phyloP scores from a whole-genome alignment of 2,113 vertebrate genomes.

The Laterallus jamaicensis region DNA sequence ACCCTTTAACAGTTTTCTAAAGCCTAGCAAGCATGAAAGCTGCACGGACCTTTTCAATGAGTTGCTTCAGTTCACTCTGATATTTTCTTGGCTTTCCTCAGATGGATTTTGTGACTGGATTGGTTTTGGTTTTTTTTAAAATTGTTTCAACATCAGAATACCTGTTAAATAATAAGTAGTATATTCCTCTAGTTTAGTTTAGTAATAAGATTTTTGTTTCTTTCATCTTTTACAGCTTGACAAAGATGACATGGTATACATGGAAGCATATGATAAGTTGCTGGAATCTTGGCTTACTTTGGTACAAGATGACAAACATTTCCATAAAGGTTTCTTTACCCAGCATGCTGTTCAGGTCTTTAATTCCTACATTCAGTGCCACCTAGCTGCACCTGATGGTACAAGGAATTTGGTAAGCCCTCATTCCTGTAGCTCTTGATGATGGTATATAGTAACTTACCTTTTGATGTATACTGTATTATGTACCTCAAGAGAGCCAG shows the following conservation, averaged over 20 bases:
- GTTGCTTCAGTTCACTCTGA: neutral
- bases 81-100: neutral
- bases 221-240: constrained; percentile 82
- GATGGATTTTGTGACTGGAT: neutral
- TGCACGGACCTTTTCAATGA: neutral
- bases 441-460: neutral
- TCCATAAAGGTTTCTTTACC: constrained; percentile 95
- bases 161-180: neutral
- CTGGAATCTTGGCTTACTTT: constrained; percentile 97
- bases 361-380: constrained; percentile 99
- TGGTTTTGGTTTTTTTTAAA: neutral
- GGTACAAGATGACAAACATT: constrained; percentile 96
- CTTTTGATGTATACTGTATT: neutral
- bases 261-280: constrained; percentile 97
- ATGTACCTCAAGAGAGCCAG: neutral
- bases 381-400: constrained; percentile 95
- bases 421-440: neutral
- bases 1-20: neutral
- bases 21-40: neutral
- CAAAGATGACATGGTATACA: constrained; percentile 99
- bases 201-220: neutral
- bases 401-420: constrained; percentile 96
- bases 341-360: constrained; percentile 98
- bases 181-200: neutral
- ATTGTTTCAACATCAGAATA: neutral